Evolutionary conservation across 2,888 invertebrate genomes (phyloP).

Genomic region (Mythimna impura): DNA sequence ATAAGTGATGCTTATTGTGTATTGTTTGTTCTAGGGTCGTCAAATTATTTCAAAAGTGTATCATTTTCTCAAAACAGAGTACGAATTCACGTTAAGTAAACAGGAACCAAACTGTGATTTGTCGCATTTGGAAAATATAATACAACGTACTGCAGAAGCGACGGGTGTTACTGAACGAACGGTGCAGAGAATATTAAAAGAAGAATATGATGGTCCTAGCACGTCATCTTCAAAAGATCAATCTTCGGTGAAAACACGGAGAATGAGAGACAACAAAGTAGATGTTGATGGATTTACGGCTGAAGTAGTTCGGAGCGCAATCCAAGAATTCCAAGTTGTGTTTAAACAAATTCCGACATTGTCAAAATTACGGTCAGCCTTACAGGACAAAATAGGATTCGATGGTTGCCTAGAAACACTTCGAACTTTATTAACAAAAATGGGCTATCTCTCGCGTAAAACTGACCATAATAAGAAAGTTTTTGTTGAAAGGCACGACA

Average conservation of each 20-base stretch:
- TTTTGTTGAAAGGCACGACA: background rate
- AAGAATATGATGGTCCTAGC: background rate
- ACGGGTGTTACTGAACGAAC: background rate
- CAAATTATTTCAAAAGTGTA: background rate
- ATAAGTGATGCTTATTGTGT: background rate
- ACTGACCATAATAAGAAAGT: background rate
- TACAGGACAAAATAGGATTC: background rate
- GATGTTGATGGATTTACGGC: background rate
- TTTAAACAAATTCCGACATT: background rate
- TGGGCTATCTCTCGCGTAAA: background rate
- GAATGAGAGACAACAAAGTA: background rate
- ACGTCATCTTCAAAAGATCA: background rate
- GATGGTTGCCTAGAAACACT: background rate
- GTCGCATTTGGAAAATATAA: background rate
- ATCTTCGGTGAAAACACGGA: background rate
- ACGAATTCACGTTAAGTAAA: background rate
- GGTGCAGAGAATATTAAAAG: background rate
- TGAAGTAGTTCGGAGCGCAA: background rate
- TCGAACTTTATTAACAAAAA: background rate
- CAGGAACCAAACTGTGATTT: background rate
- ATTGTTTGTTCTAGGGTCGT: slow-evolving; percentile 1
- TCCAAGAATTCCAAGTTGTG: background rate
- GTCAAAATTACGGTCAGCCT: background rate
- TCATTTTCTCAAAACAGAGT: background rate
- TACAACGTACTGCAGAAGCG: slow-evolving; percentile 9